These are phyloP conservation scores for Buathra laborator DNA, from an alignment of 2,888 invertebrate species.

Conservation along the genomic window DNA sequence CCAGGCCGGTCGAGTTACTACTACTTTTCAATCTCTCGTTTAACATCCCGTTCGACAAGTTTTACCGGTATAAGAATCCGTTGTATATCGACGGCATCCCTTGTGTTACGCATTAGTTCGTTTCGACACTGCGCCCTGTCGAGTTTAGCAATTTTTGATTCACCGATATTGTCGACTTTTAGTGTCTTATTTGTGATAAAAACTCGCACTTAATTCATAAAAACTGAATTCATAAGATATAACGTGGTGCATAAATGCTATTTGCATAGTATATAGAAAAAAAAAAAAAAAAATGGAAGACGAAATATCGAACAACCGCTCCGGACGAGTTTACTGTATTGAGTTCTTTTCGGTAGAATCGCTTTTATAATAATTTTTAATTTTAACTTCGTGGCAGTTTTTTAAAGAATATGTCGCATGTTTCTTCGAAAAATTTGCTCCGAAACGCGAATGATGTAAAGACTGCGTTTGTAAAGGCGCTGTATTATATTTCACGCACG, in stretches of 20 bases:
- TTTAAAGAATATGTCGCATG: background rate
- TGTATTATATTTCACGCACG: background rate
- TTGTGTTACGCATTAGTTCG: background rate
- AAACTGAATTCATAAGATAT: background rate
- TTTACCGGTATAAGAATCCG: conserved; percentile 57
- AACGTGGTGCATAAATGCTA: background rate
- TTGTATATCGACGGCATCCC: background rate
- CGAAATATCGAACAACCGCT: background rate
- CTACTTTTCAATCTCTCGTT: conserved; percentile 56
- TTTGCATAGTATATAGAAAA: background rate
- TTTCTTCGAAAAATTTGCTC: background rate
- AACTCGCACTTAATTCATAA: background rate
- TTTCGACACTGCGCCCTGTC: background rate
- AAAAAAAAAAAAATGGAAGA: background rate
- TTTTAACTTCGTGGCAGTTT: background rate
- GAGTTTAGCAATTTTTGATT: conserved; percentile 1
- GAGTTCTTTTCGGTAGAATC: background rate
- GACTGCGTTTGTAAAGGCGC: background rate
- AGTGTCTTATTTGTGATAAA: background rate
- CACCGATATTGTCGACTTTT: background rate
- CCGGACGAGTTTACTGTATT: background rate
- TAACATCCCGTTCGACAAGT: conserved; percentile 50
- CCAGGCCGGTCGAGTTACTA: conserved; percentile 58
- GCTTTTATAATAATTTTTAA: background rate
- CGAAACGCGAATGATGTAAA: too few relatives aligned